phyloP scores from a whole-genome alignment of 2,888 invertebrate genomes.

The Margaritifera margaritifera region DNA sequence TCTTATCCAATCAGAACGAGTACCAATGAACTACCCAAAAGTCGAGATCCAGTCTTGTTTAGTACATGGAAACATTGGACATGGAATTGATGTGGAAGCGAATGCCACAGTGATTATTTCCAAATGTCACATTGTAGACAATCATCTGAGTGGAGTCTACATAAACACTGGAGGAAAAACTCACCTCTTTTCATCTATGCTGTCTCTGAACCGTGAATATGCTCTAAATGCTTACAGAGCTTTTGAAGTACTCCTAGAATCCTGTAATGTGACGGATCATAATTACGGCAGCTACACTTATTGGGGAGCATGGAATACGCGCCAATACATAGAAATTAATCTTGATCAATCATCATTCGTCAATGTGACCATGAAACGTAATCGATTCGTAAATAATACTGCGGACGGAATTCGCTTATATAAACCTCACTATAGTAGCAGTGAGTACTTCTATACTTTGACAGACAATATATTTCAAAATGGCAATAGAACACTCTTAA shows the following conservation, averaged over 20 bases:
- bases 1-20: not conserved
- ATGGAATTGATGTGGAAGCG: constrained; percentile 8
- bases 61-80: not conserved
- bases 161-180: constrained; percentile 2
- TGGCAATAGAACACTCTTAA: constrained; percentile 6
- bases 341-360: not conserved
- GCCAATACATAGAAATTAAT: constrained; percentile 1
- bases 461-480: constrained; percentile 21
- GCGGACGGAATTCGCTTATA: constrained; percentile 7
- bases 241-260: constrained; percentile 1
- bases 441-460: not conserved
- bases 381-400: constrained; percentile 14
- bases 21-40: not conserved
- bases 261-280: constrained; percentile 6
- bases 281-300: constrained; percentile 1
- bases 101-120: constrained; percentile 4
- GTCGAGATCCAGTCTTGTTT: not conserved
- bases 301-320: constrained; percentile 5
- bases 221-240: constrained; percentile 5
- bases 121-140: constrained; percentile 1
- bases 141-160: constrained; percentile 5
- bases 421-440: not conserved
- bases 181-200: not conserved
- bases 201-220: constrained; percentile 7
- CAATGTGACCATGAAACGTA: constrained; percentile 10